A percentile compares a stretch with the other conserved stretches of the same genome.
Conservation (phyloP, 2,113 vertebrate species). For the Oncorhynchus tshawytscha region DNA sequence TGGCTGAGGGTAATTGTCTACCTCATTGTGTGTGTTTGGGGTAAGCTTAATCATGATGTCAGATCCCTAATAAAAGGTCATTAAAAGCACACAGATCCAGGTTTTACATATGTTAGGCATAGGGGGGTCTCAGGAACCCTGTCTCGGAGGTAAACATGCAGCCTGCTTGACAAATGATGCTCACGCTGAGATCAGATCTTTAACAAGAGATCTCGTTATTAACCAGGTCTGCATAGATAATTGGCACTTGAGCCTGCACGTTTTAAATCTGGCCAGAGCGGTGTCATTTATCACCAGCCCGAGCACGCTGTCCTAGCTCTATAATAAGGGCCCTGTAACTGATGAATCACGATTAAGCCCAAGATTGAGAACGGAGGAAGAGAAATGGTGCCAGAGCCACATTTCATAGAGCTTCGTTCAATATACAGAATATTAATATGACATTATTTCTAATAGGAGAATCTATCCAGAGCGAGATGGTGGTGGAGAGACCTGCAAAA, state of each 20-base stretch:
- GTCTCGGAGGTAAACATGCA: conserved; percentile 93
- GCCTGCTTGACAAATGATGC: conserved; percentile 95
- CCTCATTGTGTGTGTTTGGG: conserved; percentile 91
- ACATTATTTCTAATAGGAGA: conserved; percentile 87
- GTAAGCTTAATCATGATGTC: conserved; percentile 99
- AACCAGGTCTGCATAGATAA: conserved; percentile 99
- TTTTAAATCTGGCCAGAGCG: conserved; percentile 97
- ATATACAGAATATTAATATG: conserved; percentile 93
- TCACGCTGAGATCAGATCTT: conserved; percentile 98
- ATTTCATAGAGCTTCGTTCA: conserved; percentile 85
- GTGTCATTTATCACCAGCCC: conserved; percentile 98
- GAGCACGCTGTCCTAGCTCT: conserved; percentile 89
- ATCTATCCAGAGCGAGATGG: conserved; percentile 68
- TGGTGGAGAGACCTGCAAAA: not conserved
- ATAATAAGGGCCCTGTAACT: conserved; percentile 93
- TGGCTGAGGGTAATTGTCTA: conserved; percentile 93
- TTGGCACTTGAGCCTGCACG: conserved; percentile 98
- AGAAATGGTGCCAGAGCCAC: conserved; percentile 87
- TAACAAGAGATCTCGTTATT: conserved; percentile 99
- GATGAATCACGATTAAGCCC: conserved; percentile 98
- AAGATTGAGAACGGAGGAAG: conserved; percentile 89
- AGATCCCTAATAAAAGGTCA: conserved; percentile 99
- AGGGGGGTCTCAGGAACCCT: conserved; percentile 85
- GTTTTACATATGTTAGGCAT: conserved; percentile 98
- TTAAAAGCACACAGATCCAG: conserved; percentile 98